Evolutionary conservation across 2,113 vertebrate species (phyloP).

Genomic region (Heteronetta atricapilla): DNA sequence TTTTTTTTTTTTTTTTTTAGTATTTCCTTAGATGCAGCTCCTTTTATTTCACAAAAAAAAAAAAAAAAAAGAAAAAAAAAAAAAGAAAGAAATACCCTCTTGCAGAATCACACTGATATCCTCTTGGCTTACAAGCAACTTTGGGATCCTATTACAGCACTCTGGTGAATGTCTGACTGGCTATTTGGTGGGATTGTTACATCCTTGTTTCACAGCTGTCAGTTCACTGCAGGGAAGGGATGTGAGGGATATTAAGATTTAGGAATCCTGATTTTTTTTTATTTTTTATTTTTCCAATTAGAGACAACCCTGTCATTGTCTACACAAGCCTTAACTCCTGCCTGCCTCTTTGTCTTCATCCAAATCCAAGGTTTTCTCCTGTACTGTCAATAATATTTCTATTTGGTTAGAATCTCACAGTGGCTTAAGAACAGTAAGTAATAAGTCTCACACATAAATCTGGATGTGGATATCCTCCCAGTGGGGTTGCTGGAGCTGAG

Average conservation of each 20-base stretch:
- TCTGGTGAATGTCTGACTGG: not conserved
- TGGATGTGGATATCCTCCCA: not conserved
- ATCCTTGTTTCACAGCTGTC: not conserved
- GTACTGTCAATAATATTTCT: not conserved
- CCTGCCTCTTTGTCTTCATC: slow-evolving; percentile 7
- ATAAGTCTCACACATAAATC: not conserved
- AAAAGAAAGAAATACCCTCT: not conserved
- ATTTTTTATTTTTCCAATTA: not conserved
- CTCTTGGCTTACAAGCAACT: not conserved
- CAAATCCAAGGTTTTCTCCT: not conserved
- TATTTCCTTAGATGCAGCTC: too few species aligned
- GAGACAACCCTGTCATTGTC: not conserved
- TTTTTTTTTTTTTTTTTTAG: too few species aligned
- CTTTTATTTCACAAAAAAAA: too few species aligned
- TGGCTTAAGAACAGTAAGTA: not conserved
- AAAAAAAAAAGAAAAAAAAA: not conserved
- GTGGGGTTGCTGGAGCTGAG: not conserved
- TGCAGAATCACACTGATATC: not conserved
- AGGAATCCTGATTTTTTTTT: not conserved
- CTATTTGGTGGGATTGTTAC: not conserved
- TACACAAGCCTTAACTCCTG: not conserved
- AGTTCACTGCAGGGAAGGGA: not conserved
- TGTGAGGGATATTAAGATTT: not conserved
- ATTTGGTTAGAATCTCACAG: not conserved
- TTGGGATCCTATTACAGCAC: not conserved